Percentiles rank a stretch among this genome's conserved stretches.
Evolutionary conservation across 2,888 invertebrate genomes (phyloP).

Genomic region (Melanotus villosus): DNA sequence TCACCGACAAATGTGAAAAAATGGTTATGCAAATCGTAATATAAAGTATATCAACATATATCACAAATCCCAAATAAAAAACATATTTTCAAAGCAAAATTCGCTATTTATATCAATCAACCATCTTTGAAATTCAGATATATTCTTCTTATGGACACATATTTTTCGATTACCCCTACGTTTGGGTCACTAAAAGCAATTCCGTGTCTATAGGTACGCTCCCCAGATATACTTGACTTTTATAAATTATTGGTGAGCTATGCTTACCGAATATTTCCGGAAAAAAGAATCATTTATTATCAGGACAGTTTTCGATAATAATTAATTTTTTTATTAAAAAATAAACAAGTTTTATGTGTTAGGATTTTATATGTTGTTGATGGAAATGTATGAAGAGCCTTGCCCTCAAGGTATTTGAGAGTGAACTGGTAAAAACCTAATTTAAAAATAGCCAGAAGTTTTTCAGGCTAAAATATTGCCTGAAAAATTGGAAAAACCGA

Average conservation of each 20-base stretch:
- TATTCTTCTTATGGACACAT: slow-evolving; percentile 39
- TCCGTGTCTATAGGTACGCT: slow-evolving; percentile 34
- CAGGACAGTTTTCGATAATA: neutral
- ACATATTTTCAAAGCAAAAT: neutral
- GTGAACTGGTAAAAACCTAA: too few species aligned
- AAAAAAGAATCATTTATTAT: slow-evolving; percentile 6
- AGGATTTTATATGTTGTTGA: too few species aligned
- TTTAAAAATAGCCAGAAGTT: too few species aligned
- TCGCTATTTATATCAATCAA: slow-evolving; percentile 35
- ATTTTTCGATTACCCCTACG: slow-evolving; percentile 40
- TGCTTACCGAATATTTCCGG: slow-evolving; percentile 1
- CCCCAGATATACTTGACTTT: slow-evolving; percentile 17
- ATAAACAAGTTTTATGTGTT: too few species aligned
- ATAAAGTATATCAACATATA: neutral
- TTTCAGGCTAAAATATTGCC: too few species aligned
- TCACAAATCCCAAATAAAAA: neutral
- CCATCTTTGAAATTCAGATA: slow-evolving; percentile 24
- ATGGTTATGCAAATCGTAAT: neutral
- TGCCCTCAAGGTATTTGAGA: too few species aligned
- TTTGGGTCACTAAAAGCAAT: slow-evolving; percentile 41
- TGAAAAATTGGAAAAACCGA: too few species aligned
- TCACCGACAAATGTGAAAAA: too few species aligned
- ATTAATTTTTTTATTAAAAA: too few species aligned
- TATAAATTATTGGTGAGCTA: slow-evolving; percentile 18
- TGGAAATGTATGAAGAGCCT: too few species aligned